Evolutionary conservation across 2,113 vertebrate species (phyloP), one percentile per base, ranked within the genome.

Genomic region (Ariopsis seemanni): DNA sequence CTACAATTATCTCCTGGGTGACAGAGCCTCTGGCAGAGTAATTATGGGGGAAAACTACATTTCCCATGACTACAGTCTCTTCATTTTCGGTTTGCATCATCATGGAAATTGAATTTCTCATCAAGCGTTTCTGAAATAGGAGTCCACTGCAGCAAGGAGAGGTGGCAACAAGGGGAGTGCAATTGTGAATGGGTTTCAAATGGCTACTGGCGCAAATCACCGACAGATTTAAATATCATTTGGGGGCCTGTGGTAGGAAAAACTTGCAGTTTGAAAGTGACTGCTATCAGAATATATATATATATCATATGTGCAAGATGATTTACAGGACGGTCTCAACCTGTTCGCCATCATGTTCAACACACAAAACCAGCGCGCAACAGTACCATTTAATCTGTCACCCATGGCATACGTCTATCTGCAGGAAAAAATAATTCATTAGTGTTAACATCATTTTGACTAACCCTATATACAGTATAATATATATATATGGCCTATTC

Each of bases 1-100:
- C 79, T 83, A 63, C 86, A 83, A 88, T 88, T 88, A 99, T 93
- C 94, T 98, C 97, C 72, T 97, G 95, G 94, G 97, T 97, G 85
- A 97, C 96, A 86, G 97, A 97, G 91, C 97, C 97, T 97, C 97
- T 97, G 97, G 94, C 50, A 0, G 84, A 53, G 75, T 67, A 88
- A 69, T 89, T 83, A 89, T 42, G 71, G 20, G 82, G 42, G 15
- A n/a, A 57, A 89, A 91, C 58, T 63, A 42, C 71, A 78, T 86
- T 89, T 90, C 92, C 87, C 90, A 87, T 87, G 90, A 90, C 91
- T 89, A 69, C 85, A 77, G 25, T 75, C 86, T 93, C 63, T 92
- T 92, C 83, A 89, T 62, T 89, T 82, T 53, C 79, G 20, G 27
- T 67, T 55, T 65, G 58, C 72, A 79, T 84, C 86, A 84, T 78